phyloP scores from a whole-genome alignment of 2,888 invertebrate genomes.

The Cantharis flavilabris region DNA sequence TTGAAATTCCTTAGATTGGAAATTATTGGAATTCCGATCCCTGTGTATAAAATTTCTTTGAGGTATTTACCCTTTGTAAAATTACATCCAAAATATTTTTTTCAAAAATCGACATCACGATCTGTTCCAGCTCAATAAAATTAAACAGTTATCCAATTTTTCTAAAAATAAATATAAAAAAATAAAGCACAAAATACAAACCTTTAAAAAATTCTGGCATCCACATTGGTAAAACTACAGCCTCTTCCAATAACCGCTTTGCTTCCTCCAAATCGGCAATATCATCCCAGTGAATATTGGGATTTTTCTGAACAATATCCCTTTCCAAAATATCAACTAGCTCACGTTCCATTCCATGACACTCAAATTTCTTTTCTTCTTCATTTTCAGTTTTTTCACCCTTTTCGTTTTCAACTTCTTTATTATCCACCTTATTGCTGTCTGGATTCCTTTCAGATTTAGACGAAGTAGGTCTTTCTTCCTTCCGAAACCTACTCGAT shows the following conservation, averaged over 20 bases:
- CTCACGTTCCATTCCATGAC: conserved; percentile 82
- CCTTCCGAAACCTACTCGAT: conserved; percentile 41
- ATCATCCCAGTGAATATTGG: conserved; percentile 94
- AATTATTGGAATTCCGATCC: no score
- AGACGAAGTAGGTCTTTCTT: conserved; percentile 52
- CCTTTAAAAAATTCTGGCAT: conserved; percentile 99
- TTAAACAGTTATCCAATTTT: not conserved
- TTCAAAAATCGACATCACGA: not conserved
- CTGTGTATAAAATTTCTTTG: no score
- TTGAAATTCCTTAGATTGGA: no score
- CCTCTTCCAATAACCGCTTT: conserved; percentile 90
- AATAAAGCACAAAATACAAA: conserved; percentile 23
- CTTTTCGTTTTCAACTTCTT: conserved; percentile 71
- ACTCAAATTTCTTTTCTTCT: conserved; percentile 85
- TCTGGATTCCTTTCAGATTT: conserved; percentile 51
- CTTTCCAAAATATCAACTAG: conserved; percentile 88
- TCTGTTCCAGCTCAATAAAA: no score
- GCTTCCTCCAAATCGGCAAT: conserved; percentile 90
- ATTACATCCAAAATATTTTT: not conserved
- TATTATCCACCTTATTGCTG: conserved; percentile 55
- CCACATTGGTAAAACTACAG: conserved; percentile 95
- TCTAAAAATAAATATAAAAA: not conserved
- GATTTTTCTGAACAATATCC: conserved; percentile 96
- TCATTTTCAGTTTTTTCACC: conserved; percentile 55
- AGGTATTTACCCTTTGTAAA: no score